Evolutionary conservation across 2,113 vertebrate genomes (phyloP).

Genomic region (Serinus canaria): DNA sequence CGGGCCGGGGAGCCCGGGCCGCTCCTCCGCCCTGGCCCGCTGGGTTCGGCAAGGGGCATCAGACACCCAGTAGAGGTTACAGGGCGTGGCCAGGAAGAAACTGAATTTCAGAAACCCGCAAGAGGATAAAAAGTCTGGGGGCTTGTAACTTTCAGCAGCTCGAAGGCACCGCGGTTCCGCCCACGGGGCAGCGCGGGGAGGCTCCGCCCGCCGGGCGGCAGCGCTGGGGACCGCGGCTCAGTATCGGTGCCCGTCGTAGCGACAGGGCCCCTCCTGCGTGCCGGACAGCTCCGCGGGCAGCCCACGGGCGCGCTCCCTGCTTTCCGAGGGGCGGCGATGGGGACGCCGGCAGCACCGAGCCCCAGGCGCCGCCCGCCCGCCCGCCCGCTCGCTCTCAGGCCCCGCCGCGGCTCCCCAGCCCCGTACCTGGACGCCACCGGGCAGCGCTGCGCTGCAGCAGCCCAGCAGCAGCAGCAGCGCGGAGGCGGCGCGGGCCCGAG

Average conservation of each 20-base stretch:
- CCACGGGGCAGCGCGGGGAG: not conserved
- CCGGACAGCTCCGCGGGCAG: too few relatives aligned
- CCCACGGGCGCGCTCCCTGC: too few relatives aligned
- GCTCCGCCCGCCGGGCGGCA: not conserved
- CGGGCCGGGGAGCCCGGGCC: not conserved
- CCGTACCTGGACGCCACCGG: constrained; percentile 31
- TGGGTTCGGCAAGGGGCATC: fast-evolving
- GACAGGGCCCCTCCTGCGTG: fast-evolving
- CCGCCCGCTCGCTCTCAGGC: not conserved
- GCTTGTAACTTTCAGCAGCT: not conserved
- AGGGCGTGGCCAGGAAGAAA: fast-evolving
- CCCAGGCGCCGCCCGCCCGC: too few relatives aligned
- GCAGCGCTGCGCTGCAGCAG: not conserved
- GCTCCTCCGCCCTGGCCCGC: not conserved
- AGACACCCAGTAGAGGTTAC: fast-evolving
- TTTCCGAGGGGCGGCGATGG: too few relatives aligned
- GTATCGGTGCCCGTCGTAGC: fast-evolving
- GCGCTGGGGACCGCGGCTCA: too few relatives aligned
- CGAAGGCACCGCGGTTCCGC: not conserved
- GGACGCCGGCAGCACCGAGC: not conserved
- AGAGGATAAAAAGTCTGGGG: fast-evolving
- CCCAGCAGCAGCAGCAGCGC: not conserved
- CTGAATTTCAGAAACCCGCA: fast-evolving
- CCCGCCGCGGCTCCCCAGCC: not conserved
- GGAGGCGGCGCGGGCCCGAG: not conserved